These are phyloP conservation scores for Myocastor coypus DNA, from an alignment of 2,113 vertebrate species.

Conservation along the genomic window DNA sequence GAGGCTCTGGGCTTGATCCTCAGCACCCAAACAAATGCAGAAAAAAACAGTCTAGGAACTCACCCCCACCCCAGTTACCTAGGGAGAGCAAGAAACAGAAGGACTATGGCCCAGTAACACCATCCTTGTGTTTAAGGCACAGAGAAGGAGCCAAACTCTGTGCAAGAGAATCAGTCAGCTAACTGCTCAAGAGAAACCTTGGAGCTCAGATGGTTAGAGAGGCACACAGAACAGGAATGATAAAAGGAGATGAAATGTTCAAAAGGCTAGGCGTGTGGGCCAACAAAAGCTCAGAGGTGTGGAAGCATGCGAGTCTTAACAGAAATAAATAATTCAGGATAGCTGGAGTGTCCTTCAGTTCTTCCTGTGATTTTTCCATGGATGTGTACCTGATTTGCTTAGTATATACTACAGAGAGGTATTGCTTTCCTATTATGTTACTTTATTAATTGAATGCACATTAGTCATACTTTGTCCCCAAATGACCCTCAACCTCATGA, in stretches of 20 bases:
- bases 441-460: not conserved
- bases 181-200: not conserved
- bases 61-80: no score
- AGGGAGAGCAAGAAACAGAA: not conserved
- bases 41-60: not conserved
- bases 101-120: not conserved
- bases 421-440: not conserved
- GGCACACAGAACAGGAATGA: not conserved
- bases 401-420: not conserved
- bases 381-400: not conserved
- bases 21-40: not conserved
- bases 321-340: not conserved
- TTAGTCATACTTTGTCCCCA: not conserved
- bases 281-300: not conserved
- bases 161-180: not conserved
- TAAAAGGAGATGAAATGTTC: no score
- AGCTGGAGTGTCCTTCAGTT: not conserved
- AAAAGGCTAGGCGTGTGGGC: not conserved
- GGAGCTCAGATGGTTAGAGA: not conserved
- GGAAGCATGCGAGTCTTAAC: not conserved
- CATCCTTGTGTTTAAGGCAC: no score
- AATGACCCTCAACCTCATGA: not conserved
- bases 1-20: not conserved
- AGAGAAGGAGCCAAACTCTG: not conserved
- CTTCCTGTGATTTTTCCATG: not conserved